These are phyloP conservation scores for Tetramorium parvispinum DNA, from an alignment of 1,140 invertebrate genomes.

Conservation along the genomic window DNA sequence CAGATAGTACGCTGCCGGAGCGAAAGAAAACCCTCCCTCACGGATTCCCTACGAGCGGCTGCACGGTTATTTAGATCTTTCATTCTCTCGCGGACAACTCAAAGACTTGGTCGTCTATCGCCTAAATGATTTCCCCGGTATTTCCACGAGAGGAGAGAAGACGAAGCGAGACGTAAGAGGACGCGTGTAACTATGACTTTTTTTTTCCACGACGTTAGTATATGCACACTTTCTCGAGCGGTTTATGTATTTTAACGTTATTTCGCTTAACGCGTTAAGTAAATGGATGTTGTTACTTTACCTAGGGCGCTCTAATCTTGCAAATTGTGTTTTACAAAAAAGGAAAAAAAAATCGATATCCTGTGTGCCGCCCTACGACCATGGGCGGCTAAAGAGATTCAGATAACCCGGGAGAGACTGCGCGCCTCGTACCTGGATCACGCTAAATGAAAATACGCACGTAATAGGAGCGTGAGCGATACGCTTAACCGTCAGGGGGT, in stretches of 20 bases:
- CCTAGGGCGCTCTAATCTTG: background rate
- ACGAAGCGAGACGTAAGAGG: background rate
- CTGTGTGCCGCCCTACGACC: background rate
- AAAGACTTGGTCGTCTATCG: slow-evolving; percentile 54
- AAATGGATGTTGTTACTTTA: slow-evolving; percentile 3
- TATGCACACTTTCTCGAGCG: background rate
- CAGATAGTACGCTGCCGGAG: slow-evolving; percentile 42
- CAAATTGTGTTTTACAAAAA: slow-evolving; percentile 19
- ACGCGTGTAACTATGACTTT: background rate
- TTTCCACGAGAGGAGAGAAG: background rate
- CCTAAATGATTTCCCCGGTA: slow-evolving; percentile 44
- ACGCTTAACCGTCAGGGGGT: slow-evolving; percentile 12
- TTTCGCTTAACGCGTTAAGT: background rate
- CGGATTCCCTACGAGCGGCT: slow-evolving; percentile 12
- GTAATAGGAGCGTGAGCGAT: background rate
- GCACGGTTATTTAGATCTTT: slow-evolving; percentile 55
- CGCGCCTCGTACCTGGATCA: slow-evolving; percentile 9
- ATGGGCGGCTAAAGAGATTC: slow-evolving; percentile 18
- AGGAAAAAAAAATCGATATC: slow-evolving; percentile 14
- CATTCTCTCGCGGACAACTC: slow-evolving; percentile 50
- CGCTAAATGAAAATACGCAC: slow-evolving; percentile 34
- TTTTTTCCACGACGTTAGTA: background rate
- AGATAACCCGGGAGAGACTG: background rate
- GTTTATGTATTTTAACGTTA: slow-evolving; percentile 4
- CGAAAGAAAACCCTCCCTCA: slow-evolving; percentile 10